Conservation (phyloP, 2,113 vertebrate genomes). For the Rhadina sibilatrix region DNA sequence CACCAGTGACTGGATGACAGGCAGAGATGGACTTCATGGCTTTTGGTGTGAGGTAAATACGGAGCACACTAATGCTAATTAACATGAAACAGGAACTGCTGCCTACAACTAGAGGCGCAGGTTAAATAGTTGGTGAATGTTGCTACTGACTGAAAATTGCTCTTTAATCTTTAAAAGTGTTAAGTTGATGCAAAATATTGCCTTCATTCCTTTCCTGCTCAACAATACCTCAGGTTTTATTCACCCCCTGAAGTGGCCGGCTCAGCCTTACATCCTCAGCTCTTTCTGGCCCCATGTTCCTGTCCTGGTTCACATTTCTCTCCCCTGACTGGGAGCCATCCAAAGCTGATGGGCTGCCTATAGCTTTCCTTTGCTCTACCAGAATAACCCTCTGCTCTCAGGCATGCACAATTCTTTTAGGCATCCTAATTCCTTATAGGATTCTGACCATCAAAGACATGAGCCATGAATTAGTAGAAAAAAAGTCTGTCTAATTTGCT, state of each 20-base stretch:
- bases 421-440: background rate
- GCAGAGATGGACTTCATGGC: background rate
- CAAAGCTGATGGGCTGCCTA: background rate
- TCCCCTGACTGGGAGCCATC: background rate
- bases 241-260: fast-evolving
- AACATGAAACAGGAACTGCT: background rate
- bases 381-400: background rate
- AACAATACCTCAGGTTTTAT: background rate
- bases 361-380: background rate
- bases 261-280: background rate
- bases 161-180: background rate
- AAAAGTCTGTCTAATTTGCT: background rate
- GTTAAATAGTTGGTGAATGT: background rate
- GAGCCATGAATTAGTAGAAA: background rate
- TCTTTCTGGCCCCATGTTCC: background rate
- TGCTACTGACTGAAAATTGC: background rate
- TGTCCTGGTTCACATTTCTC: background rate
- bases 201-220: background rate
- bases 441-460: background rate
- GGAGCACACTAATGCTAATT: background rate
- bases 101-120: background rate
- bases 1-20: background rate
- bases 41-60: background rate
- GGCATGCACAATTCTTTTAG: background rate
- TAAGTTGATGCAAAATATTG: background rate